Percentiles rank a stretch among this genome's conserved stretches.
phyloP scores from a whole-genome alignment of 1,140 invertebrate species.

The Cotesia typhae region DNA sequence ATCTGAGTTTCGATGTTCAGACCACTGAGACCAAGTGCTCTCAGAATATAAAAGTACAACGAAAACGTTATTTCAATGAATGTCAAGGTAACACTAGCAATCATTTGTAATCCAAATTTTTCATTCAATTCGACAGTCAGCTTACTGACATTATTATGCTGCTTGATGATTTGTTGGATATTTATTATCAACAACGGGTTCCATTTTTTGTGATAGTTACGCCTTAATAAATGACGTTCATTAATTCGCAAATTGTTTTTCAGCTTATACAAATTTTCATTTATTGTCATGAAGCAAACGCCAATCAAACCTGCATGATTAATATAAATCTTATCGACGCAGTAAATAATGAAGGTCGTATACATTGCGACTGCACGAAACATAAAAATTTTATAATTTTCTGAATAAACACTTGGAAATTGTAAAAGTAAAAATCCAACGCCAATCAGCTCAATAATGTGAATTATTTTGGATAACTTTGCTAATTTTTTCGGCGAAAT shows the following conservation, averaged over 20 bases:
- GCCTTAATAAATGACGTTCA: slow-evolving; percentile 47
- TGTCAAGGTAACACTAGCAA: slow-evolving; percentile 47
- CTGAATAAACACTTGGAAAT: slow-evolving; percentile 34
- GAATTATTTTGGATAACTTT: slow-evolving; percentile 44
- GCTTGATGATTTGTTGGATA: slow-evolving; percentile 50
- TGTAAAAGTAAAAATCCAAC: slow-evolving; percentile 45
- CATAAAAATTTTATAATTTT: not conserved
- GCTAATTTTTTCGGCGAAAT: slow-evolving; percentile 44
- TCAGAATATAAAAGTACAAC: slow-evolving; percentile 55
- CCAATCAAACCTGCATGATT: slow-evolving; percentile 51
- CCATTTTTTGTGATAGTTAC: slow-evolving; percentile 45
- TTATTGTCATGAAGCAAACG: slow-evolving; percentile 50
- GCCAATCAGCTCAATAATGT: slow-evolving; percentile 51
- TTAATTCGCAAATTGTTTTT: slow-evolving; percentile 40
- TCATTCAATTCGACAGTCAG: slow-evolving; percentile 49
- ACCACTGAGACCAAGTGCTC: slow-evolving; percentile 4
- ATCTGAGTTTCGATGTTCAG: slow-evolving; percentile 43
- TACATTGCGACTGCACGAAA: slow-evolving; percentile 38
- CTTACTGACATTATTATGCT: slow-evolving; percentile 53
- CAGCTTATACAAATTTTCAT: slow-evolving; percentile 44
- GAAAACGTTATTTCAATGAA: slow-evolving; percentile 57
- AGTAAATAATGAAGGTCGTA: slow-evolving; percentile 42
- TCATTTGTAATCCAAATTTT: slow-evolving; percentile 49
- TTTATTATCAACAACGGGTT: slow-evolving; percentile 52
- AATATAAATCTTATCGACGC: slow-evolving; percentile 53